phyloP scores from a whole-genome alignment of 2,113 vertebrate species.

The Vulpes lagopus region DNA sequence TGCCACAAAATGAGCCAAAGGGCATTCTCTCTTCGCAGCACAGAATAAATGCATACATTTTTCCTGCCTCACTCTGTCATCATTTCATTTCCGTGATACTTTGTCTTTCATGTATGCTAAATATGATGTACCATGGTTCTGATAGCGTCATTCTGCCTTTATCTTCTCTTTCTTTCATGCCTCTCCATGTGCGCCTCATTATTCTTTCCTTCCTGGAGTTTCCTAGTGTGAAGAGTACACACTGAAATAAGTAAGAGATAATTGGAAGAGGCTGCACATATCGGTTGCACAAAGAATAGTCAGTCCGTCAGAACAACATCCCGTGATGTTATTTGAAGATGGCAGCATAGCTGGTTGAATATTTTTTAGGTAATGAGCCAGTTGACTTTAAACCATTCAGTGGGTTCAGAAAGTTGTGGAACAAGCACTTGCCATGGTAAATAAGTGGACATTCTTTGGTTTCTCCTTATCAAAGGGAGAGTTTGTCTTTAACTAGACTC shows the following conservation, averaged over 20 bases:
- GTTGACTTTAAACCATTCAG: constrained; percentile 47
- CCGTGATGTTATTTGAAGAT: constrained; percentile 67
- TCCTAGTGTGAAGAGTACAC: constrained; percentile 22
- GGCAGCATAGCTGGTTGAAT: background rate
- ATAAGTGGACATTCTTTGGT: background rate
- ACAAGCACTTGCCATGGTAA: constrained; percentile 65
- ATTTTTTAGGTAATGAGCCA: constrained; percentile 75
- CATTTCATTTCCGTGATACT: constrained; percentile 6
- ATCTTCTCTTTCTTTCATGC: constrained; percentile 58
- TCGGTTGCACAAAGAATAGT: background rate
- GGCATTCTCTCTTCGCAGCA: constrained; percentile 12
- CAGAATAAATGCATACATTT: background rate
- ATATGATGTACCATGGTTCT: accelerated
- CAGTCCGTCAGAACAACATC: background rate
- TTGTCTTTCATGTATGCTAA: constrained; percentile 45
- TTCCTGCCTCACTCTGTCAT: constrained; percentile 41
- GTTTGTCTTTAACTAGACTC: background rate
- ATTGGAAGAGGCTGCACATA: constrained; percentile 51
- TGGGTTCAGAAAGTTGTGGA: constrained; percentile 54
- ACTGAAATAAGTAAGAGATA: constrained; percentile 75
- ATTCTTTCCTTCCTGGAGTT: constrained; percentile 48
- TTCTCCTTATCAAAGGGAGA: constrained; percentile 55
- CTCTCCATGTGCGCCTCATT: constrained; percentile 57
- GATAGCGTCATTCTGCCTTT: constrained; percentile 39
- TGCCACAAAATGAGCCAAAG: background rate